Percentiles rank a stretch among this genome's conserved stretches.
phyloP scores from a whole-genome alignment of 2,797 vertebrate genomes.

The Protosalanx chinensis region DNA sequence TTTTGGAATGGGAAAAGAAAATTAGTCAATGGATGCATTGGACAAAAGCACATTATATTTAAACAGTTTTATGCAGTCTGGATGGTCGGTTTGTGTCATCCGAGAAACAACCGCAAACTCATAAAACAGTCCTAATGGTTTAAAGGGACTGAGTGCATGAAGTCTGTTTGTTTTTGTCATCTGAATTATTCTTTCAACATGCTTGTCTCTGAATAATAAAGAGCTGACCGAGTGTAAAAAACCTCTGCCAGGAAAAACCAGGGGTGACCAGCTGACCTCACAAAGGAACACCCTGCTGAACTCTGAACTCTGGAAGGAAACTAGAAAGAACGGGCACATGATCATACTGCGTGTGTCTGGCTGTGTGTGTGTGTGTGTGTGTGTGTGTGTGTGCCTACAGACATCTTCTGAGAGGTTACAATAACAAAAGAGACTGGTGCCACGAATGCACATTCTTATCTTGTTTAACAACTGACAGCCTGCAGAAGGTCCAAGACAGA shows the following conservation, averaged over 20 bases:
- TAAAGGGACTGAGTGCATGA: background rate
- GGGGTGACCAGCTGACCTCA: constrained; percentile 46
- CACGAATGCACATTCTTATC: constrained; percentile 4
- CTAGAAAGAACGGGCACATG: constrained; percentile 21
- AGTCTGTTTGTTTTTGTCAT: background rate
- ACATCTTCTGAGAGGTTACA: constrained; percentile 6
- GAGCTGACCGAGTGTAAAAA: constrained; percentile 54
- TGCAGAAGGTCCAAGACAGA: background rate
- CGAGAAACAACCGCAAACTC: background rate
- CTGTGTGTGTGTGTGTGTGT: constrained; percentile 4
- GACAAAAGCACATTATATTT: background rate
- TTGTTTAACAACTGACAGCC: background rate
- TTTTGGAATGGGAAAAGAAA: too few relatives aligned
- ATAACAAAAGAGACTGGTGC: background rate
- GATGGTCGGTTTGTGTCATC: background rate
- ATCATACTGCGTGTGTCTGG: background rate
- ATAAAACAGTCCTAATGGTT: background rate
- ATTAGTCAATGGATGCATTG: too few relatives aligned
- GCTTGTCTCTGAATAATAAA: constrained; percentile 28
- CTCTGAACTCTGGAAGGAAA: constrained; percentile 66
- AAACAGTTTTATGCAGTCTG: background rate
- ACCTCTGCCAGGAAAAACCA: constrained; percentile 46
- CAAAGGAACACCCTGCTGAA: constrained; percentile 42
- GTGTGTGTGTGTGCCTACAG: background rate
- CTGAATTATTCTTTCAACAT: background rate